These are phyloP conservation scores for Anarrhichthys ocellatus DNA, from an alignment of 2,113 vertebrate genomes.

Conservation along the genomic window DNA sequence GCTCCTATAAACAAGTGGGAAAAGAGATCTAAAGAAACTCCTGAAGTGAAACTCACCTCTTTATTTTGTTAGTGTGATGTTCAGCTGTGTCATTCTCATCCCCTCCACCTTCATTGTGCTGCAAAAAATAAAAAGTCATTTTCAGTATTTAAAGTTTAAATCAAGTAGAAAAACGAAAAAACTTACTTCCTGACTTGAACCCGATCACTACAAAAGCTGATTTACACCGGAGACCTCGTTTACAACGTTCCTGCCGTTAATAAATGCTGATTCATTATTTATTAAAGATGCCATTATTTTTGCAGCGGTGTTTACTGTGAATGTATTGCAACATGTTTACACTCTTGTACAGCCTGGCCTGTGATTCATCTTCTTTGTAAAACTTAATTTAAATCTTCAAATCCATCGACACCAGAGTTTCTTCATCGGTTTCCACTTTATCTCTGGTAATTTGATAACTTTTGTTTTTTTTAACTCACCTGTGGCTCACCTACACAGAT, in stretches of 20 bases:
- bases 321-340: neutral
- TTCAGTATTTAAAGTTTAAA: neutral
- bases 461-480: neutral
- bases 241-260: neutral
- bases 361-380: slow-evolving; percentile 2
- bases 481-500: neutral
- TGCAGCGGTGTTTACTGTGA: neutral
- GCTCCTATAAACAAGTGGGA: neutral
- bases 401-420: neutral
- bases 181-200: neutral
- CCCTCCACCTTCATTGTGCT: too few species aligned
- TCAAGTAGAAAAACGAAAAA: neutral
- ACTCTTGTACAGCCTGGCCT: neutral
- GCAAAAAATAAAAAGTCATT: too few species aligned
- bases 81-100: too few species aligned
- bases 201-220: neutral
- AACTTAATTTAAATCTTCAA: neutral
- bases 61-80: too few species aligned
- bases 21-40: neutral
- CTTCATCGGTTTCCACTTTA: neutral
- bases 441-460: neutral
- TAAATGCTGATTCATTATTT: neutral
- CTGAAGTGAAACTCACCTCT: too few species aligned
- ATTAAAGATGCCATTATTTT: neutral
- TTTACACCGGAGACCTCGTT: neutral